Percentiles rank a stretch among this genome's conserved stretches.
These are phyloP conservation scores for Indicator indicator DNA, from an alignment of 2,113 vertebrate genomes.

Conservation along the genomic window DNA sequence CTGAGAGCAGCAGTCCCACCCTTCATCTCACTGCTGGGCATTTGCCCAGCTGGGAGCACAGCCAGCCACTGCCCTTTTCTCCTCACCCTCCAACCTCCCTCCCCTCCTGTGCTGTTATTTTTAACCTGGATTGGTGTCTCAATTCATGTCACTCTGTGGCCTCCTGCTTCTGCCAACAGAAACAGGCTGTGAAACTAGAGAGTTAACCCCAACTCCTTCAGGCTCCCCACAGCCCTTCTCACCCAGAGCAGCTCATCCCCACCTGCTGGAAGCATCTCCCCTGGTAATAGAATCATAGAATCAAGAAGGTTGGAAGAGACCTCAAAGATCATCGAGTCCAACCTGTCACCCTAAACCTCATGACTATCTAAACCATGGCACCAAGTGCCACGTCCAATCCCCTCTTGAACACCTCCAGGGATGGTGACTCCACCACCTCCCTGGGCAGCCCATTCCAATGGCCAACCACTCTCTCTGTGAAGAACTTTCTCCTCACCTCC, in stretches of 20 bases:
- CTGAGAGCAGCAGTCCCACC: not conserved
- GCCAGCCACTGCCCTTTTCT: not conserved
- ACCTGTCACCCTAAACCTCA: no score
- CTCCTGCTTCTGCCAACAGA: conserved; percentile 26
- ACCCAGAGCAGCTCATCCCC: not conserved
- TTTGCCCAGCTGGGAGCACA: not conserved
- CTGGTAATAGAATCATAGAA: no score
- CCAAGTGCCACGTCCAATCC: no score
- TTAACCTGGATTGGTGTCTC: not conserved
- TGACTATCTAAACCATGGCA: no score
- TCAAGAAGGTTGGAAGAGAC: no score
- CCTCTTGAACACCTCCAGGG: no score
- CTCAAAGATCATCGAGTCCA: no score
- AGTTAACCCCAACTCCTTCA: not conserved
- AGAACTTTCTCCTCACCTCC: no score
- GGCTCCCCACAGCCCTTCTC: not conserved
- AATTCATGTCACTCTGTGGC: not conserved
- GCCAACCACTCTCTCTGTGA: no score
- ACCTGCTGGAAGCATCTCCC: not conserved
- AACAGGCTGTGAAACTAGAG: conserved; percentile 9
- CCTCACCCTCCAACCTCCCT: not conserved
- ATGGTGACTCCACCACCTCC: no score
- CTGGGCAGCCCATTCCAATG: no score
- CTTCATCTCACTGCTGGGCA: not conserved
- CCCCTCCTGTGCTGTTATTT: not conserved